Base-by-base conservation (phyloP, 2,113 vertebrate species). In the Orientallactaga bullata region DNA sequence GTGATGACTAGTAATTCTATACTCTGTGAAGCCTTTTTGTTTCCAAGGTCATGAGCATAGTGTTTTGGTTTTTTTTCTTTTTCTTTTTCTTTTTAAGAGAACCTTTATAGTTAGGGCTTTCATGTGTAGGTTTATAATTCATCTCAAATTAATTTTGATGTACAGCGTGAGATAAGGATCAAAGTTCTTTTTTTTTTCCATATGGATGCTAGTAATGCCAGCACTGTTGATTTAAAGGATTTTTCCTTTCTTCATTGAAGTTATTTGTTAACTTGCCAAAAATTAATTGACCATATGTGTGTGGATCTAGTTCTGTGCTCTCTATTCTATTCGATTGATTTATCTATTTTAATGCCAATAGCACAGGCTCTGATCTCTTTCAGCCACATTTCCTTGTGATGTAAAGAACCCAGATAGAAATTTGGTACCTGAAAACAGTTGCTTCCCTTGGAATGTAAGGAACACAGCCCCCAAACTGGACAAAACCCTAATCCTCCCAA, bases 181-280 rank as follows among this genome's bases (percentile, higher is more conserved):
- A 87, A 80, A 30, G 73, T 81, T 88, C 39, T 35, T 90, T 47
- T 88, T 47, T 88, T 91, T 73, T 81, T 28, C 88, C 37, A 79
- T 51, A 66, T 78, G 73, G 58, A 60, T 85, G 79, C 26, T 73
- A 37, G 47, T 79, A 81, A 81, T 81, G 77, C 30, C 68, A 84
- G 28, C 23, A 77, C 3, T n/a, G 58, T 15, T 60, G 61, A 80
- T 94, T 95, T 47, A 72, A 68, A 80, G 60, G 32, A 73, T 17
- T 84, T 90, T 91, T 84, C 24, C 28, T 92, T 88, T 95, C 86
- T 85, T 85, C 37, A 65, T 21, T 73, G 69, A 85, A 93, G 39
- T 69, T 89, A 61, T 58, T 74, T 96, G 47, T 81, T 81, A 68
- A 39, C 47, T 92, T 92, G 94, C 88, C 93, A 94, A 84, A 93